Base-by-base conservation (phyloP, 2,888 invertebrate genomes). In the Listrodromus nycthemerus region DNA sequence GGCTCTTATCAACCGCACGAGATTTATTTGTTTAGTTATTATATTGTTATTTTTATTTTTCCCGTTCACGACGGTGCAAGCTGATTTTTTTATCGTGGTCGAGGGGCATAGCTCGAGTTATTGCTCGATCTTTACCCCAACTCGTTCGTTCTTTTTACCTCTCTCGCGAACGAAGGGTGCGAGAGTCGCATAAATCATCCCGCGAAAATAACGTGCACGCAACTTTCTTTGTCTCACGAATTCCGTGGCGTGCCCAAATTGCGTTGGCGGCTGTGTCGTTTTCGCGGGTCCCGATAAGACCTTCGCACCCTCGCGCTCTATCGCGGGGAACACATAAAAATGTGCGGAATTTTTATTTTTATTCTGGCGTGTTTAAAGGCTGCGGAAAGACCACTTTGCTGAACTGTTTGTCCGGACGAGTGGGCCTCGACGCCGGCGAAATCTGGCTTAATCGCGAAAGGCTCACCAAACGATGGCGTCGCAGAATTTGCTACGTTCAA, bases 341-440 rank as follows among this genome's bases (percentile, higher is more conserved):
- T 27, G 16, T 58, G 16, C 21, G 48, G 13, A n/a, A 21, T 67
- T 55, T 45, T 8, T 37, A n/a, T 55, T 52, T 19, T 27, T 55
- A 16, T 50, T 73, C 27, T 33, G 21, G 6, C 19, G 37, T 67
- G 41, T 63, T 63, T 80, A 6, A 89, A 95, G 95, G 95, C 84
- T 95, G 95, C 86, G 97, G 97, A 45, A 97, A 97, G 94, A 97
- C 97, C 16, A 97, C 97, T 27, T 94, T 97, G 71, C 93, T 97
- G 70, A 97, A 97, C 91, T 95, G 96, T 83, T 94, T 97, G 79
- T 96, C 97, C 85, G 97, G 97, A 0, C 95, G 97, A 84, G 93
- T 95, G 70, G 95, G 95, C 84, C 93, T 96, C 76, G 95, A 96
- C 89, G 94, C 95, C 75, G 97, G 97, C 75, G 95, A 95, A 86